These are phyloP conservation scores for Bambusicola thoracicus DNA, from an alignment of 2,113 vertebrate species.

Conservation along the genomic window DNA sequence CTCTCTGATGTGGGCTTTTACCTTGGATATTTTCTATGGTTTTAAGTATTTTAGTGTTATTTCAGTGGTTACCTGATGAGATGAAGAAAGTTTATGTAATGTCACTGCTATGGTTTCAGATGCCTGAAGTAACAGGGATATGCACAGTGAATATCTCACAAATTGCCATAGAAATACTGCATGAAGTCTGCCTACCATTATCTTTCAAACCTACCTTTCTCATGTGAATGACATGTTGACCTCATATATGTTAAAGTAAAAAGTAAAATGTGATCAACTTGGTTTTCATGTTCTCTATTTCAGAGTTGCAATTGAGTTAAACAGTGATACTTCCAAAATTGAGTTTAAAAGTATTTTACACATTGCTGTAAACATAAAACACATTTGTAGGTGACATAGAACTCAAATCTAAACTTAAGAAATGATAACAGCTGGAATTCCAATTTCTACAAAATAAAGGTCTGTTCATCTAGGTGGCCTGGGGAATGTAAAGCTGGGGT, in stretches of 20 bases:
- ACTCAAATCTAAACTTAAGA: background rate
- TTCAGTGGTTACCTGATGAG: background rate
- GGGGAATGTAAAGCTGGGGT: background rate
- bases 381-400: background rate
- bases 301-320: background rate
- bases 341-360: background rate
- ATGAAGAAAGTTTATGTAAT: background rate
- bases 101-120: background rate
- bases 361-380: background rate
- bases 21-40: background rate
- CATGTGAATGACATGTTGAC: background rate
- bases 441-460: fast-evolving
- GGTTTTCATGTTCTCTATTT: background rate
- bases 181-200: background rate
- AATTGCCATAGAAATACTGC: background rate
- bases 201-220: background rate
- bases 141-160: background rate
- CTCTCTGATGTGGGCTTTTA: background rate
- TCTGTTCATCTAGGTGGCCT: fast-evolving
- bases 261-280: background rate
- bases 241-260: background rate
- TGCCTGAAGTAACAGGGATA: background rate
- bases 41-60: background rate
- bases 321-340: background rate
- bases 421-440: background rate